Base-by-base conservation (phyloP, 2,888 invertebrate species). In the Drosophila greeni region DNA sequence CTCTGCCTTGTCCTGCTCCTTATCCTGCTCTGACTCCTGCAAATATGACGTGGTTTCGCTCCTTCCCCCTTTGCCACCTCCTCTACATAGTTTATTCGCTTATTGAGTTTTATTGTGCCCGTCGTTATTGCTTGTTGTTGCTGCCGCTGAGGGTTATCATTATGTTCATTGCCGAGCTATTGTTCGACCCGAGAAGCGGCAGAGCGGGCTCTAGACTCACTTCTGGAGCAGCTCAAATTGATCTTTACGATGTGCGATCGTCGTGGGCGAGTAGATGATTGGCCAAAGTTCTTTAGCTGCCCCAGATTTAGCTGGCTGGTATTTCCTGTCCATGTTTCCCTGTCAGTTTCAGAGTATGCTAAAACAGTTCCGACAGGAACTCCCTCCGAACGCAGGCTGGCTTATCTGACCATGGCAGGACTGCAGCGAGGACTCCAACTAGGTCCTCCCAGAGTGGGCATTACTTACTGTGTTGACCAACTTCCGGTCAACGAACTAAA, bases 401-500 rank as follows among this genome's bases (percentile, higher is more conserved):
- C 64, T 81, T 81, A 75, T 77, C 78, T 60, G 68, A 60, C 60
- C 66, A 66, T 55, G 65, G 60, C 64, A 43, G 45, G 65, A 62
- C 54, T 37, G 34, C 34, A 49, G 31, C 34, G 14, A 16, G 43
- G 31, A 34, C 33, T 29, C 29, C 45, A 14, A 18, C 29, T 18
- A 23, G 33, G 23, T 14, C 23, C 24, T 42, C 12, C 42, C 23
- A 56, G 39, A 48, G 51, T 52, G 48, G 60, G 53, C 69, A 40
- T 54, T 56, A 66, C 61, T 62, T 73, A 59, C 56, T 60, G 53
- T 69, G 53, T 53, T 61, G 47, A 16, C 56, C 70, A 51, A 74
- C 78, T 77, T 80, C 83, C 79, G 79, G 83, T 60, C 83, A 72
- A 74, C 70, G 70, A 66, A 81, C 81, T 70, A 72, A 82, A 72